Base-by-base conservation (phyloP, 2,113 vertebrate genomes). In the Silurus asotus region DNA sequence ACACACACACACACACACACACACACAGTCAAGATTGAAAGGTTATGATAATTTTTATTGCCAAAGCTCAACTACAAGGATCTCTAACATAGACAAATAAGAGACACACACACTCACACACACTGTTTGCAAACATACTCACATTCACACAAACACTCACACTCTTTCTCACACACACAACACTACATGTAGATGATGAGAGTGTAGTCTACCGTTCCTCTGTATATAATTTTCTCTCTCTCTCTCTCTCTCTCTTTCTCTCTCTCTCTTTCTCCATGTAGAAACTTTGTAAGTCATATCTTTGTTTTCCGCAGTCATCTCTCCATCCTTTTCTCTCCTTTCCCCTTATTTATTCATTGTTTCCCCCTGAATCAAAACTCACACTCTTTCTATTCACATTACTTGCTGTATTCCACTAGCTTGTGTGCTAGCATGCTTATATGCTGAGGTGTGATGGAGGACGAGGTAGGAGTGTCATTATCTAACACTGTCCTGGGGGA, bases 241-340 rank as follows among this genome's bases (percentile, higher is more conserved):
- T 86, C 87, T 88, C 84, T 91, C 87, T 93, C 91, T 93, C 81
- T 89, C 93, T 93, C 90, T 87, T 90, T 92, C 76, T 90, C 87
- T 89, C 15, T 72, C 93, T 94, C 94, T 93, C 94, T 94, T 37
- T 37, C 37, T 93, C 94, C 88, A 88, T 95, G 93, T 95, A 94
- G 93, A 93, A 93, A 92, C 93, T 77, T 91, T 94, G 95, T 96
- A 96, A 96, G 95, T 96, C 78, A 84, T 79, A 80, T 93, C 85
- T 84, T 58, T 74, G 49, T 65, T 51, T 76, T 56, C 19, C 74
- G 89, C 81, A 84, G 88, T 89, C 87, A 80, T 84, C 77, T 83
- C 75, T 83, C 84, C 79, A 65, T 79, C 76, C 14, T 61, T 15
- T 53, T 74, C 45, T 28, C 14, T 64, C 19, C 59, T 88, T 56